These are phyloP conservation scores for Acestrorhynchus altus DNA, from an alignment of 2,797 vertebrate genomes.

Conservation along the genomic window DNA sequence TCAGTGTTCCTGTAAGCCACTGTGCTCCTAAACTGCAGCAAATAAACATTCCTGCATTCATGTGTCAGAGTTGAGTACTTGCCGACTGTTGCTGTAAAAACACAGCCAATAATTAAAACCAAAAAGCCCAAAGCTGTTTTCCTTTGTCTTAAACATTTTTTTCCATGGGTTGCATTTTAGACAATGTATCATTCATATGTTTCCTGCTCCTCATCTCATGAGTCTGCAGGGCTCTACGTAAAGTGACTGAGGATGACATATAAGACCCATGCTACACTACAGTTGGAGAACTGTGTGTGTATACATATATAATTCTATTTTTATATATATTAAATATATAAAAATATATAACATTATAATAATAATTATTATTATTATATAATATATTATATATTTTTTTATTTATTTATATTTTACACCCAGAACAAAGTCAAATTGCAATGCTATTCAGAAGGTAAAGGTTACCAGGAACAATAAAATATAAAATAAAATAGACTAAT, in stretches of 20 bases:
- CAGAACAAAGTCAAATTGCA: too few species aligned
- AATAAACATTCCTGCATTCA: constrained; percentile 82
- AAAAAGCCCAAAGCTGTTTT: constrained; percentile 69
- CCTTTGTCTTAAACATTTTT: constrained; percentile 66
- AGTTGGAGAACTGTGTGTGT: background rate
- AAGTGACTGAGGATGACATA: background rate
- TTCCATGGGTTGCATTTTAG: constrained; percentile 57
- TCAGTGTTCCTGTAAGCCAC: constrained; percentile 79
- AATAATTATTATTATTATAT: too few species aligned
- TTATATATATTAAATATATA: too few species aligned
- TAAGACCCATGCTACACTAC: background rate
- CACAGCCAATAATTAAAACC: constrained; percentile 81
- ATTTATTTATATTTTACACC: too few species aligned
- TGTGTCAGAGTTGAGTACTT: constrained; percentile 79
- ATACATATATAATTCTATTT: too few species aligned
- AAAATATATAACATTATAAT: too few species aligned
- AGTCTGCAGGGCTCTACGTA: background rate
- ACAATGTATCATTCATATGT: constrained; percentile 59
- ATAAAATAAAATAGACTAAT: too few species aligned
- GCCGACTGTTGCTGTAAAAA: constrained; percentile 79
- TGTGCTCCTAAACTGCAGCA: constrained; percentile 79
- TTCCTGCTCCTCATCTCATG: background rate
- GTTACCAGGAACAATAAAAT: too few species aligned
- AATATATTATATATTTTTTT: too few species aligned
- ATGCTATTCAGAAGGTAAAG: too few species aligned